Conservation (phyloP, 2,113 vertebrate species). For the Illadopsis cleaveri region DNA sequence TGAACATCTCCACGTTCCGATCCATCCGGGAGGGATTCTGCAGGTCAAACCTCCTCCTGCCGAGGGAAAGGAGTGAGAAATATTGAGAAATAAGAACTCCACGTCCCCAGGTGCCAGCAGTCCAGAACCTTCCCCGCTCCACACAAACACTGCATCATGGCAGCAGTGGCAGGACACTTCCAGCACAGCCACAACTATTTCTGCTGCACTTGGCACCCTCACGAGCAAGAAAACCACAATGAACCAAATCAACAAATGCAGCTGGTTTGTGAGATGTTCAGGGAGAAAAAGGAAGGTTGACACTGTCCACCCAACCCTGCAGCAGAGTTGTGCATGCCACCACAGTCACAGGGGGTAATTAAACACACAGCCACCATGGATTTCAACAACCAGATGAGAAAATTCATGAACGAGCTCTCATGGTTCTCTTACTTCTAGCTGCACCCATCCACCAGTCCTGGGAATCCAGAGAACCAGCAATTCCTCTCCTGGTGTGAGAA, state of each 20-base stretch:
- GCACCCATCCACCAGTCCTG: background rate
- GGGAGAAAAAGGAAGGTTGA: background rate
- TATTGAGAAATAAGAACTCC: background rate
- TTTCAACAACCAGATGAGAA: background rate
- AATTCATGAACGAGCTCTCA: background rate
- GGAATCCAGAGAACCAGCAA: background rate
- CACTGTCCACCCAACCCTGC: background rate
- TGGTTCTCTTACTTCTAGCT: background rate
- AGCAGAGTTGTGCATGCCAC: background rate
- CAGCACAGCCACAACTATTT: background rate
- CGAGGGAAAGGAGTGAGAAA: background rate
- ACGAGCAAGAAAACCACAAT: background rate
- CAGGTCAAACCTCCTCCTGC: constrained; percentile 93
- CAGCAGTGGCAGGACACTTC: background rate
- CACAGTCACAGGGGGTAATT: background rate
- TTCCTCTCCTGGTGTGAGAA: background rate
- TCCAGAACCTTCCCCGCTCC: background rate
- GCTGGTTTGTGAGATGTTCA: background rate
- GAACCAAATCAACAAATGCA: background rate
- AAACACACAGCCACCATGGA: background rate
- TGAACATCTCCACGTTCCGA: constrained; percentile 98
- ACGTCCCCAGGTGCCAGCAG: background rate
- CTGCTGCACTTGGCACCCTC: background rate
- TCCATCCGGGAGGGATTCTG: constrained; percentile 98
- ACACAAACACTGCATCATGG: background rate